Percentiles rank a stretch among this genome's conserved stretches.
Evolutionary conservation across 30 jellyfish, hydroid and myxozoan species (phyloP).

Genomic region (Morbakka virulenta): DNA sequence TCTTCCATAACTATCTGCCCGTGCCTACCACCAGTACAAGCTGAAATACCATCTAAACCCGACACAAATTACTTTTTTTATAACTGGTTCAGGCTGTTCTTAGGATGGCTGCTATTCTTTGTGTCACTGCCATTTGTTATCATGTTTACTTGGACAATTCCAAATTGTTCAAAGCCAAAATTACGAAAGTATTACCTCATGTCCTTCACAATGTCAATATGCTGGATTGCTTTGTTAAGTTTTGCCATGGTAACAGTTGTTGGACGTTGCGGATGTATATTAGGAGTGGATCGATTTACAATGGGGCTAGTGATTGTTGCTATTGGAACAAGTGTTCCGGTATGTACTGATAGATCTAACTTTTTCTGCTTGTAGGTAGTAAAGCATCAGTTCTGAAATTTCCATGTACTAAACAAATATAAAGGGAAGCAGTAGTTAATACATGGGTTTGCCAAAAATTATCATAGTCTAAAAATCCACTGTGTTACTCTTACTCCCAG

Average conservation of each 20-base stretch:
- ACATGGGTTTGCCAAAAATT: no score
- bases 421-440: no score
- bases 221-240: constrained; percentile 91
- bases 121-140: constrained; percentile 89
- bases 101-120: constrained; percentile 82
- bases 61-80: constrained; percentile 52
- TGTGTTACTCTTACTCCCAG: no score
- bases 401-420: no score
- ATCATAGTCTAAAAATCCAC: no score
- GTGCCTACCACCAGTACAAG: constrained; percentile 84
- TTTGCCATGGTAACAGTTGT: constrained; percentile 97
- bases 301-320: constrained; percentile 98
- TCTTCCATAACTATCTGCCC: constrained; percentile 63
- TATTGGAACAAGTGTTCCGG: constrained; percentile 98
- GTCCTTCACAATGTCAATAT: constrained; percentile 84
- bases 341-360: constrained; percentile 45
- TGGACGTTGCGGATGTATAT: constrained; percentile 95
- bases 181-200: constrained; percentile 71
- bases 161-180: constrained; percentile 80
- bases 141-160: constrained; percentile 92
- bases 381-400: no score
- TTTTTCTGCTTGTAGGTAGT: no score
- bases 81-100: not conserved
- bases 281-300: constrained; percentile 89
- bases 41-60: constrained; percentile 76